Evolutionary conservation across 2,888 invertebrate genomes (phyloP).

Genomic region (Biston stratarius): DNA sequence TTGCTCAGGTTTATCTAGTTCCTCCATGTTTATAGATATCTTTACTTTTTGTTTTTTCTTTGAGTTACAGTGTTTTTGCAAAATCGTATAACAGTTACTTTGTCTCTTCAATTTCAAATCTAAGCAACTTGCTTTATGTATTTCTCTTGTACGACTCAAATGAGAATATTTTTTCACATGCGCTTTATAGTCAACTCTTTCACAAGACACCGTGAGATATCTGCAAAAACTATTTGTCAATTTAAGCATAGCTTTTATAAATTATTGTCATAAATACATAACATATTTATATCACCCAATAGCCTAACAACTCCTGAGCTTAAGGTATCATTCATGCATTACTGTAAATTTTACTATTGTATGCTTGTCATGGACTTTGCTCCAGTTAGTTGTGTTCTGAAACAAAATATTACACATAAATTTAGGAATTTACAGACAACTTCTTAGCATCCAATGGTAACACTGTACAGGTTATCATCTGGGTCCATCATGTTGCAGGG

Average conservation of each 20-base stretch:
- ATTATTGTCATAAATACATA: conserved; percentile 57
- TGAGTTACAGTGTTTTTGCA: conserved; percentile 55
- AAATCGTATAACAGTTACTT: conserved; percentile 52
- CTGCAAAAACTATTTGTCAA: conserved; percentile 81
- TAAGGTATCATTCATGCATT: conserved; percentile 56
- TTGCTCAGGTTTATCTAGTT: conserved; percentile 54
- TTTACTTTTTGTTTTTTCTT: conserved; percentile 60
- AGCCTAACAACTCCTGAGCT: conserved; percentile 50
- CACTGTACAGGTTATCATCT: too few relatives aligned
- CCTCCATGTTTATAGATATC: conserved; percentile 58
- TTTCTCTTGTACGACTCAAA: conserved; percentile 63
- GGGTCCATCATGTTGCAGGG: too few relatives aligned
- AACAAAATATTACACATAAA: conserved; percentile 58
- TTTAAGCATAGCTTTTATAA: conserved; percentile 80
- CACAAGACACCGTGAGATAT: conserved; percentile 72
- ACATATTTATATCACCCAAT: conserved; percentile 58
- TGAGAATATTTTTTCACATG: conserved; percentile 65
- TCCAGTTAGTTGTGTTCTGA: conserved; percentile 67
- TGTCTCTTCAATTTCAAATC: conserved; percentile 38
- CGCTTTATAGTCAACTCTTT: conserved; percentile 55
- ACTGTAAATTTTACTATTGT: conserved; percentile 48
- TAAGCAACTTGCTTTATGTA: conserved; percentile 55
- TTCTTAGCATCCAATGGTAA: too few relatives aligned
- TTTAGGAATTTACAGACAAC: conserved; percentile 13
- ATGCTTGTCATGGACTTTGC: conserved; percentile 75